Evolutionary conservation across 2,888 invertebrate genomes (phyloP), one percentile per base, ranked within the genome.

Genomic region (Siphlonurus alternatus): DNA sequence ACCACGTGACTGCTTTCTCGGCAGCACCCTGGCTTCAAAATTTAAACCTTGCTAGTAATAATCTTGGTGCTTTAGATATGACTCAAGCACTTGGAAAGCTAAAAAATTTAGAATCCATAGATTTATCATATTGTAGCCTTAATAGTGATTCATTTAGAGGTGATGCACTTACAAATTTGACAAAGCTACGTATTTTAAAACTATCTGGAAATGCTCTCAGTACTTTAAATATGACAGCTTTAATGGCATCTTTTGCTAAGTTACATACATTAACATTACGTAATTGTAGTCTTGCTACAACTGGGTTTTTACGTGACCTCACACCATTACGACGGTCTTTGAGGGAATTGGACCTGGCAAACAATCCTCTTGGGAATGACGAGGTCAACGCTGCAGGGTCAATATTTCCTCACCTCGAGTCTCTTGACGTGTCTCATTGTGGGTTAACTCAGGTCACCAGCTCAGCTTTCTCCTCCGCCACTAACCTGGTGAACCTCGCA

Each of bases 191-290:
- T 66, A 83, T 79, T 61, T 76, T 87, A 18, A 80, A 84, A 71
- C 76, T 87, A 20, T 83, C 83, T 61, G 86, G 86, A 3, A 87
- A 87, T 73, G 82, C 83, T 0, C 75, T 86, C 67, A 84, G 85
- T 68, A 84, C 85, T 0, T 80, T 81, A n/a, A 85, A 86, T 71
- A 75, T 86, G 62, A 79, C 84, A 66, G 82, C 81, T 64, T 86
- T 85, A 15, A 74, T 87, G 67, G 81, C 81, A 23, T 85, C 86
- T 61, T 72, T 87, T n/a, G 7, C 56, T 5, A 56, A 56, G 22
- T 56, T 56, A 56, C 56, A 56, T 5, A 7, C n/a, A n/a, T 22
- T 56, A 20, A 20, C 56, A 56, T 10, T 56, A 7, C 19, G 56
- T n/a, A 56, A 56, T 56, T 56, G 56, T 22, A n/a, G 22, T 20